These are phyloP conservation scores for Eumeta japonica DNA, from an alignment of 1,140 invertebrate genomes.

Conservation along the genomic window DNA sequence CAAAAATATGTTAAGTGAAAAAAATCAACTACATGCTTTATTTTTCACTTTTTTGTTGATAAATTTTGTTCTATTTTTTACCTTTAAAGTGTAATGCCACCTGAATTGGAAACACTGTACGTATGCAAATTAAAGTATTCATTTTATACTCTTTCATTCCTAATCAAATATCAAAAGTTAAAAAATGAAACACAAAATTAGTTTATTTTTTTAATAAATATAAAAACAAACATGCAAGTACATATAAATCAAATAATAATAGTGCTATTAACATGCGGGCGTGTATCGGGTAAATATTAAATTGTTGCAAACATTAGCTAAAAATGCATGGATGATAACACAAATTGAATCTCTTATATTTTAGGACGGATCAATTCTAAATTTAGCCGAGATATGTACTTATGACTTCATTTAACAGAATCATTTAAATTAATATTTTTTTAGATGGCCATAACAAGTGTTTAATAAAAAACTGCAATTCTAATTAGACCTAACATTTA, in stretches of 20 bases:
- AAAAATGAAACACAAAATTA: no score
- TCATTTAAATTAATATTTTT: slow-evolving; percentile 14
- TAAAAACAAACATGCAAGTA: slow-evolving; percentile 50
- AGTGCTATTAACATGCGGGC: slow-evolving; percentile 42
- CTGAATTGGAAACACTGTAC: no score
- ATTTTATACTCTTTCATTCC: no score
- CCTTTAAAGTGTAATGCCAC: no score
- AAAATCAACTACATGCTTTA: no score
- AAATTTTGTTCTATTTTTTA: no score
- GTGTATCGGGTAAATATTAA: slow-evolving; percentile 39
- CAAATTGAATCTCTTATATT: background rate
- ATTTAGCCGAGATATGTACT: slow-evolving; percentile 7
- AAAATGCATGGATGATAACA: slow-evolving; percentile 5
- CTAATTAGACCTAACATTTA: slow-evolving; percentile 13
- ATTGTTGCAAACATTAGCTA: slow-evolving; percentile 25
- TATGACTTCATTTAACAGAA: slow-evolving; percentile 13
- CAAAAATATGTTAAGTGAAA: no score
- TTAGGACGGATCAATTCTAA: slow-evolving; percentile 16
- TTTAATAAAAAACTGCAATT: background rate
- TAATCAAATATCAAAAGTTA: no score
- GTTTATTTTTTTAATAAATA: slow-evolving; percentile 48
- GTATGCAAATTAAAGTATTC: no score
- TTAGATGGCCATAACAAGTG: background rate
- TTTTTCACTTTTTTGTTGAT: no score
- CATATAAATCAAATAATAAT: slow-evolving; percentile 39